Base-by-base conservation (phyloP, 2,888 invertebrate species). In the Chaitophorus viminalis region DNA sequence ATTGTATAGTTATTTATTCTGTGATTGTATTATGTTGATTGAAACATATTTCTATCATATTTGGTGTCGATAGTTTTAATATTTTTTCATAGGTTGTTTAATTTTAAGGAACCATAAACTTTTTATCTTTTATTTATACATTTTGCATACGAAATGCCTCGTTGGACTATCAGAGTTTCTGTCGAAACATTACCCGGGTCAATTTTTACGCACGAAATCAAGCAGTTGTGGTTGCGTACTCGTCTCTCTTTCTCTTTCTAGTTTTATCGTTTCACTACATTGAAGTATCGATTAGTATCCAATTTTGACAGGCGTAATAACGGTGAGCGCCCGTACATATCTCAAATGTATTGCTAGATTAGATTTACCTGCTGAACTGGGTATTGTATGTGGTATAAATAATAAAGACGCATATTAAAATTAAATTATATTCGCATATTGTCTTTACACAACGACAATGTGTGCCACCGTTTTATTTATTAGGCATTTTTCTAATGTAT, bases 271-370 rank as follows among this genome's bases (percentile, higher is more conserved):
- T 82, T 46, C 46, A 29, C 39, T 70, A 70, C 52, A 70, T 25
- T 31, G 46, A 82, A 82, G 14, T 82, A 70, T 82, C 70, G 82
- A 82, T 82, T 82, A 70, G 31, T 82, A 52, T 46, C 52, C 70
- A 70, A 52, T 81, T 68, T 81, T 46, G 68, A 81, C 81, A 21
- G 68, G 21, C 31, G 68, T 81, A 46, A 81, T 70, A 31, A 81
- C 31, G 46, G 31, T 31, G 31, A 68, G 21, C 29, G 46, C 25
- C 17, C 46, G 14, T 29, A 46, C 31, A 25, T 82, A 70, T 54
- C 31, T 14, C 29, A 14, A 60, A 33, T 70, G 25, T 18, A 46
- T 31, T 70, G 81, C 46, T 25, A 70, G 46, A 70, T 82, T 82
- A 82, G 25, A 70, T 82, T 82, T 36, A 65, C n/a, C 29, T 39